Conservation (phyloP, 2,888 invertebrate genomes). For the Alviniconcha strummeri region DNA sequence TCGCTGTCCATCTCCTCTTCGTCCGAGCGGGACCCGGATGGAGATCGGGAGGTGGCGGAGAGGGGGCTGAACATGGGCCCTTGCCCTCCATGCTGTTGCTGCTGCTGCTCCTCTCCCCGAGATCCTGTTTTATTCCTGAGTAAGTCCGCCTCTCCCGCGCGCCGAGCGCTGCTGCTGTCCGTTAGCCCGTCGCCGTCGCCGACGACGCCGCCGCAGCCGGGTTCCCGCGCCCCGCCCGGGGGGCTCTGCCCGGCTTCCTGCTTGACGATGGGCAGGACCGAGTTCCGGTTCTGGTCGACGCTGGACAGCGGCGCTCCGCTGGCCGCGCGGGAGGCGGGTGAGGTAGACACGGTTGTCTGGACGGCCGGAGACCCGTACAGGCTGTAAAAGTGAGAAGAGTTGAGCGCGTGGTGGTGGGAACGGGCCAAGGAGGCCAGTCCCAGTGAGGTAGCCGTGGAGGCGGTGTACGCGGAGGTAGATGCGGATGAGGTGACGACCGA, state of each 20-base stretch:
- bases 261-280: constrained; percentile 44
- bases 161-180: background rate
- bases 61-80: constrained; percentile 31
- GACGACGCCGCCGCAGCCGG: background rate
- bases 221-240: background rate
- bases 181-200: too few relatives aligned
- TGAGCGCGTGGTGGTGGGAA: constrained; percentile 2
- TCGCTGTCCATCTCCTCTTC: constrained; percentile 20
- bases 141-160: constrained; percentile 16
- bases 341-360: constrained; percentile 17
- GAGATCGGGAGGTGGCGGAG: constrained; percentile 29
- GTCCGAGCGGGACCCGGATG: constrained; percentile 27
- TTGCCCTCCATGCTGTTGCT: background rate
- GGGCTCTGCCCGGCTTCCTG: constrained; percentile 51
- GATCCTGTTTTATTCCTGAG: constrained; percentile 22
- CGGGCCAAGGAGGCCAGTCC: background rate
- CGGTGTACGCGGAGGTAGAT: background rate
- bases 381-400: constrained; percentile 4
- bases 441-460: constrained; percentile 8
- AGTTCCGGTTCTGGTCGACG: constrained; percentile 41
- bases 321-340: background rate
- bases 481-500: background rate
- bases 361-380: constrained; percentile 10
- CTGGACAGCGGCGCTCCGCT: background rate
- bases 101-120: constrained; percentile 25